Evolutionary conservation across 1,140 invertebrate genomes (phyloP).

Genomic region (Diuraphis noxia): DNA sequence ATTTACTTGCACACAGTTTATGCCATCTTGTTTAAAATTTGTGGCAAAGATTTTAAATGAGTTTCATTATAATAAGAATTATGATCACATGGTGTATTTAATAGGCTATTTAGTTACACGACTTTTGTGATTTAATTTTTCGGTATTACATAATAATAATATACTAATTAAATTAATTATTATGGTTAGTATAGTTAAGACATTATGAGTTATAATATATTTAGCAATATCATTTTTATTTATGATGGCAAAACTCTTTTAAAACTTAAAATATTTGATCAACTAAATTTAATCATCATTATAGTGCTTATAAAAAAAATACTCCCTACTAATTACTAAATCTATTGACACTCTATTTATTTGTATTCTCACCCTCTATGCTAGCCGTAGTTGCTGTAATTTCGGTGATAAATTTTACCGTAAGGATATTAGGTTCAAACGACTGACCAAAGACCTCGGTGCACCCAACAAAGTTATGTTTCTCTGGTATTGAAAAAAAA

Average conservation of each 20-base stretch:
- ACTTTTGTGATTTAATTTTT: neutral
- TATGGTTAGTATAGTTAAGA: too few species aligned
- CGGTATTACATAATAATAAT: too few species aligned
- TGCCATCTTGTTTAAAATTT: neutral
- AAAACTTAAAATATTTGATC: neutral
- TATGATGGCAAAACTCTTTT: neutral
- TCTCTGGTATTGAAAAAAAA: neutral
- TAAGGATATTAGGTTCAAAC: neutral
- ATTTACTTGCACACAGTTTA: neutral
- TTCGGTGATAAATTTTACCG: neutral
- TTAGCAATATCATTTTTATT: neutral
- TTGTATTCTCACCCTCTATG: neutral
- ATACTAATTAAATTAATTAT: too few species aligned
- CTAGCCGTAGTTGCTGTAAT: neutral
- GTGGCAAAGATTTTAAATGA: too few species aligned
- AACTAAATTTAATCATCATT: too few species aligned
- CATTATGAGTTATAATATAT: neutral
- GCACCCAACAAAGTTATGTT: rapidly evolving
- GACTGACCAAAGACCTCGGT: neutral
- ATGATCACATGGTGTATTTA: neutral
- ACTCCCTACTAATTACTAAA: neutral
- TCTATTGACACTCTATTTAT: neutral
- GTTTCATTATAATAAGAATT: neutral
- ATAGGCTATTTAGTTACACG: neutral
- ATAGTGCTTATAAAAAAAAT: too few species aligned